These are phyloP conservation scores for Nymphalis io DNA, from an alignment of 1,140 invertebrate species.

Conservation along the genomic window DNA sequence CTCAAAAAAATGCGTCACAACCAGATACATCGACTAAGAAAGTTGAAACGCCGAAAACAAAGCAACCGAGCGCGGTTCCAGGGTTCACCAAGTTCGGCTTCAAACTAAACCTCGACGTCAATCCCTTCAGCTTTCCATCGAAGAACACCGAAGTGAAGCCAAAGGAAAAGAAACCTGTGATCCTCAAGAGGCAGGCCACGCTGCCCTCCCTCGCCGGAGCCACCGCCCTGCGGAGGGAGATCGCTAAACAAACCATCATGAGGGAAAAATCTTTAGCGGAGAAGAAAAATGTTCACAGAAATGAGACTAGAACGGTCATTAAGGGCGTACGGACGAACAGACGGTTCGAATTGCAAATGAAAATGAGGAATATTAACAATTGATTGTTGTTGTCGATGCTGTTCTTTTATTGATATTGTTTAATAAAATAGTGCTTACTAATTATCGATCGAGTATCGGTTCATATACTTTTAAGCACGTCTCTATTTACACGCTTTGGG, in stretches of 20 bases:
- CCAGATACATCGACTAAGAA: slow-evolving; percentile 34
- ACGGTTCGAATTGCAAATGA: slow-evolving; percentile 85
- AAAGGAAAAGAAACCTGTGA: slow-evolving; percentile 15
- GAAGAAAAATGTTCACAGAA: slow-evolving; percentile 55
- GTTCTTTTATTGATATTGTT: background rate
- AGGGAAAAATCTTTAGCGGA: slow-evolving; percentile 65
- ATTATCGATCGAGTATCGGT: background rate
- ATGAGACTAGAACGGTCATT: slow-evolving; percentile 75
- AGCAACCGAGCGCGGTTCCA: slow-evolving; percentile 38
- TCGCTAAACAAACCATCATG: slow-evolving; percentile 62
- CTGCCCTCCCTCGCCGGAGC: slow-evolving; percentile 55
- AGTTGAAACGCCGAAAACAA: slow-evolving; percentile 29
- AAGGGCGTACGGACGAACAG: slow-evolving; percentile 84
- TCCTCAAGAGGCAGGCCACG: slow-evolving; percentile 36
- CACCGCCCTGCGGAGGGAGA: slow-evolving; percentile 48
- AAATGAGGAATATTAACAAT: slow-evolving; percentile 61
- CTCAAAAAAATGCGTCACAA: slow-evolving; percentile 15
- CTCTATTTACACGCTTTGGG: too few species aligned
- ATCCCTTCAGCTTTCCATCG: slow-evolving; percentile 58
- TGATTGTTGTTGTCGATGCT: slow-evolving; percentile 1
- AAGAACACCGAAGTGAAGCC: slow-evolving; percentile 38
- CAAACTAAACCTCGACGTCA: slow-evolving; percentile 57
- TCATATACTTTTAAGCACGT: too few species aligned
- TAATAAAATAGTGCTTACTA: background rate
- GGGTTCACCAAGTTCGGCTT: slow-evolving; percentile 79